phyloP scores from a whole-genome alignment of 2,797 vertebrate species.

The Taeniopygia guttata region DNA sequence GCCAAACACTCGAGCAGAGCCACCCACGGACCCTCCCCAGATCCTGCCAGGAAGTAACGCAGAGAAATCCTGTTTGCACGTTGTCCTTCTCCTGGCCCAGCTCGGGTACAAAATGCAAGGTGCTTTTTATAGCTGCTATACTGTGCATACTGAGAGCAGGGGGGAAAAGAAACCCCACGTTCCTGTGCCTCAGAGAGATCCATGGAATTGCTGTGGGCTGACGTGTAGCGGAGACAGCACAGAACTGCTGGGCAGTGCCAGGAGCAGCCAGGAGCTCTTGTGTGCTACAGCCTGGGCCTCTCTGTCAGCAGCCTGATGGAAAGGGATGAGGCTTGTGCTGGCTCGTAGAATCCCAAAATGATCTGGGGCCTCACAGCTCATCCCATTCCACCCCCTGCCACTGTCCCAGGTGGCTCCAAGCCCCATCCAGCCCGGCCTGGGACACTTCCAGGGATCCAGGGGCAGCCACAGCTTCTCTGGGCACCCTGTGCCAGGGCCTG shows the following conservation, averaged over 20 bases:
- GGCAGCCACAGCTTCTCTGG: not conserved
- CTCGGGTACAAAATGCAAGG: fast-evolving
- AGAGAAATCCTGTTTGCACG: not conserved
- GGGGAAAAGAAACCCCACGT: not conserved
- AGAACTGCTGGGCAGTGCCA: not conserved
- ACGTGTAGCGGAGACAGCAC: fast-evolving
- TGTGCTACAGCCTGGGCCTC: fast-evolving
- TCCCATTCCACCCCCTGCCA: too few relatives aligned
- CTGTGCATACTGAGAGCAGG: not conserved
- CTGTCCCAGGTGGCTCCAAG: fast-evolving
- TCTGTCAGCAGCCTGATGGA: not conserved
- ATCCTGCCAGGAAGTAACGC: not conserved
- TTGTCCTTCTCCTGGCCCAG: not conserved
- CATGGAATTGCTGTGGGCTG: not conserved
- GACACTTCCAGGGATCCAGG: not conserved
- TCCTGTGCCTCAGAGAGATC: not conserved
- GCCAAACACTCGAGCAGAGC: not conserved
- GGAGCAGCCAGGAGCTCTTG: not conserved
- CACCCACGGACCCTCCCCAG: not conserved
- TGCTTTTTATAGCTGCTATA: not conserved
- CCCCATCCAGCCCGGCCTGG: not conserved
- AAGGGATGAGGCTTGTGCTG: not conserved
- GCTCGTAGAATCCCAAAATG: not conserved
- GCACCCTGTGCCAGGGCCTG: not conserved
- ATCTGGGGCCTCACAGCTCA: not conserved